Base-by-base conservation (phyloP, 2,113 vertebrate genomes). In the Connochaetes taurinus region DNA sequence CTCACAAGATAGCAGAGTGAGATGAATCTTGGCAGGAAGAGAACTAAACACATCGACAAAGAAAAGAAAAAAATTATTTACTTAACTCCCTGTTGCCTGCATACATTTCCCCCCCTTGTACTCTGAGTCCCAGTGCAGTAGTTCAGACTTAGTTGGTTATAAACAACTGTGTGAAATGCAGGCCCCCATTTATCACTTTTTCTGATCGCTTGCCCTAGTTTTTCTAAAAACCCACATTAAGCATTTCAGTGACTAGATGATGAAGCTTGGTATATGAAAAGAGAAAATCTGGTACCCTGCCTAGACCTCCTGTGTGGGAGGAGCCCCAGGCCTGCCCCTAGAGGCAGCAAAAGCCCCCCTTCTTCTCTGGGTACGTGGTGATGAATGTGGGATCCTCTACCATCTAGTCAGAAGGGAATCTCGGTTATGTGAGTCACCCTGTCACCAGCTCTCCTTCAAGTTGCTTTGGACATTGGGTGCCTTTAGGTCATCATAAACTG, bases 1-100 rank as follows among this genome's bases (percentile, higher is more conserved):
- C 99, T 99, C 99, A 99, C 99, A 99, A 99, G 99, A 99, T 99
- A 99, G 99, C 99, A 98, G 98, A 98, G 99, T 99, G 99, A 99
- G 99, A 99, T 99, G 99, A 99, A 99, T 99, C 99, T 99, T 99
- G 99, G 99, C 99, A 99, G 99, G 99, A 99, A 99, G 99, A 98
- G 98, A 99, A 99, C 99, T 99, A 99, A 99, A 99, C 99, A 98
- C 98, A 99, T 99, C 85, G 99, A 99, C 98, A 99, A 99, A 99
- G 98, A 98, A 99, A 99, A 98, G 98, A 98, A 98, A 99, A 99
- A 99, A 90, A 93, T 97, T 99, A 99, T 99, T 99, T 99, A 98
- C 98, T 99, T 99, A 99, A 99, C 99, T 99, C 99, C 99, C 98
- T 99, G 98, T 99, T 99, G 99, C 98, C 99, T 99, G 99, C 98